Evolutionary conservation across 2,888 invertebrate species (phyloP).

Genomic region (Lymantria monacha): DNA sequence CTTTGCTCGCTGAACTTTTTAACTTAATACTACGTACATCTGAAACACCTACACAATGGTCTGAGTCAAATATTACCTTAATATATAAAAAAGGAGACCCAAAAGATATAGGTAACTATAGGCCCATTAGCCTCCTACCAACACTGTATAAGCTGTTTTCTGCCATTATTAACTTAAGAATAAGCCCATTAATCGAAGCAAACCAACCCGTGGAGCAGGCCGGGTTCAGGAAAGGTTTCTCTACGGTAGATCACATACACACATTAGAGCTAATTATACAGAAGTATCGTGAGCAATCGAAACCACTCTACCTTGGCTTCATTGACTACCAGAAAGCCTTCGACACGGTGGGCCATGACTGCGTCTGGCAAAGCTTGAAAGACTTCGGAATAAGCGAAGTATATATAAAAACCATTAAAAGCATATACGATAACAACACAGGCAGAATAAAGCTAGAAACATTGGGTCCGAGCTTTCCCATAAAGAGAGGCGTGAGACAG

Average conservation of each 20-base stretch:
- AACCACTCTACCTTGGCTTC: background rate
- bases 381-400: background rate
- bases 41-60: background rate
- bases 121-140: slow-evolving; percentile 14
- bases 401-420: background rate
- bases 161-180: slow-evolving; percentile 11
- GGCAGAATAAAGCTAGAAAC: too few relatives aligned
- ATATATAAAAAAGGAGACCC: too few relatives aligned
- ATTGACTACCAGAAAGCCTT: background rate
- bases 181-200: background rate
- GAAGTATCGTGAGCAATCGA: slow-evolving; percentile 1
- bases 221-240: too few relatives aligned
- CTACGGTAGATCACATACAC: background rate
- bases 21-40: background rate
- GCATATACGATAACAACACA: too few relatives aligned
- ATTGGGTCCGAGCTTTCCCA: too few relatives aligned
- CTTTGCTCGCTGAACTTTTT: slow-evolving; percentile 11
- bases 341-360: background rate
- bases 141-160: slow-evolving; percentile 19
- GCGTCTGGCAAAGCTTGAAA: background rate
- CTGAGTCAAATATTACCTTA: background rate
- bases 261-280: background rate
- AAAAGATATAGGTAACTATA: background rate
- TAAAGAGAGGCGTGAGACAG: too few relatives aligned
- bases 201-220: too few relatives aligned